A percentile compares a stretch with the other conserved stretches of the same genome.
Conservation (phyloP, 1,140 invertebrate species). For the Rhopalosiphum padi region DNA sequence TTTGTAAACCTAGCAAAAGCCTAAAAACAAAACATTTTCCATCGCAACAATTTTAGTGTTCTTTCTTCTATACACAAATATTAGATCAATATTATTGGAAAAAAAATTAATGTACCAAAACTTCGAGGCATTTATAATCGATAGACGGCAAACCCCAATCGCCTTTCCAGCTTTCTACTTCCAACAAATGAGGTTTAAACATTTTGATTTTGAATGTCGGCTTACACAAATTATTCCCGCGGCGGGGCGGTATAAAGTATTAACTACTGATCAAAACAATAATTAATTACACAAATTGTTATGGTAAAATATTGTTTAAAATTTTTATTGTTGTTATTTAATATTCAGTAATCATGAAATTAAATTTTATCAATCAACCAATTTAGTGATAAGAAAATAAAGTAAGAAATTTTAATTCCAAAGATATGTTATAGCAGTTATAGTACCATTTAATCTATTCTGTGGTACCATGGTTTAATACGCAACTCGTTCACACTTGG, state of each 20-base stretch:
- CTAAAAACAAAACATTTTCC: slow-evolving; percentile 64
- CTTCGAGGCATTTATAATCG: slow-evolving; percentile 79
- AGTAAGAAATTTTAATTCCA: not conserved
- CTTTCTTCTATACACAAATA: not conserved
- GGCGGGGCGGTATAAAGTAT: not conserved
- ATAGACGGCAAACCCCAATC: slow-evolving; percentile 85
- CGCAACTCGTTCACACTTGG: not conserved
- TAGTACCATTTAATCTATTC: no score
- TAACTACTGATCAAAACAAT: not conserved
- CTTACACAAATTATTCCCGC: not conserved
- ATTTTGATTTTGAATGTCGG: not conserved
- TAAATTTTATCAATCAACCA: slow-evolving; percentile 11
- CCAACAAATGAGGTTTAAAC: slow-evolving; percentile 62
- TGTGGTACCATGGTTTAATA: no score
- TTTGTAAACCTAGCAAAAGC: slow-evolving; percentile 77
- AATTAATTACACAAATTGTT: not conserved
- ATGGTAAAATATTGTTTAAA: not conserved
- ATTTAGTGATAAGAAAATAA: not conserved
- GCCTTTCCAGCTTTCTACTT: slow-evolving; percentile 80
- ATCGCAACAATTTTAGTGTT: not conserved
- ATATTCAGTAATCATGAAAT: not conserved
- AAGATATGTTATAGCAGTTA: not conserved
- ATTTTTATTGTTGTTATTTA: not conserved
- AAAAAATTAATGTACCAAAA: slow-evolving; percentile 70
- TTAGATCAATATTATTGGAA: not conserved